Conservation (phyloP, 2,113 vertebrate species). For the Baryphthengus martii region DNA sequence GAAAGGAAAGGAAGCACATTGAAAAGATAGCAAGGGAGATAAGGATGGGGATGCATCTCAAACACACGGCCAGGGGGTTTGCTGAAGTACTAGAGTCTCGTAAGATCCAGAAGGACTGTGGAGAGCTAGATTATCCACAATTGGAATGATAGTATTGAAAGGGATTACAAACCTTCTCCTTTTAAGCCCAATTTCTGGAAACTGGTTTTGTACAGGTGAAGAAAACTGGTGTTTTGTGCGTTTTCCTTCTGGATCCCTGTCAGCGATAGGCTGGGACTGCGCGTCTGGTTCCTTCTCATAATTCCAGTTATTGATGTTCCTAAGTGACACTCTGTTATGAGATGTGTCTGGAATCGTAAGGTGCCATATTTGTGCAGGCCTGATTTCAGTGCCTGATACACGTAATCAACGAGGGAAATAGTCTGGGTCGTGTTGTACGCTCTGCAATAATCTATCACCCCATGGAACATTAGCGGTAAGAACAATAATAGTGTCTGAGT, state of each 20-base stretch:
- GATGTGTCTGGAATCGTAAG: conserved; percentile 26
- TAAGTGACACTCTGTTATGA: conserved; percentile 22
- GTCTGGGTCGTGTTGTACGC: not conserved
- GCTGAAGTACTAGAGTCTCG: not conserved
- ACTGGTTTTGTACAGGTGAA: not conserved
- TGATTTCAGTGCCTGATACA: conserved; percentile 47
- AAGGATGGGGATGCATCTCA: not conserved
- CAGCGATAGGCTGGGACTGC: not conserved
- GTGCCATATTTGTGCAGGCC: not conserved
- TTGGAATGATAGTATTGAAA: not conserved
- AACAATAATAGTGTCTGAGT: conserved; percentile 9
- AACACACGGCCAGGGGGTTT: not conserved
- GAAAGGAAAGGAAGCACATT: not conserved
- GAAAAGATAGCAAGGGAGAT: not conserved
- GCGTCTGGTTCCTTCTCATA: not conserved
- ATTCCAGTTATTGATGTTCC: conserved; percentile 34
- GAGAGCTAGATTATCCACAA: not conserved
- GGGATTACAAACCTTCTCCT: not conserved
- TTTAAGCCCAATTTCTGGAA: not conserved
- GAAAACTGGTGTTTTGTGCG: not conserved
- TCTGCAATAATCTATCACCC: not conserved
- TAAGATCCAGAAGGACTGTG: not conserved
- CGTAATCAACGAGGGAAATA: conserved; percentile 30
- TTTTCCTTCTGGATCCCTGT: not conserved
- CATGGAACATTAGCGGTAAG: conserved; percentile 7